Conservation (phyloP, 2,113 vertebrate genomes). For the Agapornis roseicollis region DNA sequence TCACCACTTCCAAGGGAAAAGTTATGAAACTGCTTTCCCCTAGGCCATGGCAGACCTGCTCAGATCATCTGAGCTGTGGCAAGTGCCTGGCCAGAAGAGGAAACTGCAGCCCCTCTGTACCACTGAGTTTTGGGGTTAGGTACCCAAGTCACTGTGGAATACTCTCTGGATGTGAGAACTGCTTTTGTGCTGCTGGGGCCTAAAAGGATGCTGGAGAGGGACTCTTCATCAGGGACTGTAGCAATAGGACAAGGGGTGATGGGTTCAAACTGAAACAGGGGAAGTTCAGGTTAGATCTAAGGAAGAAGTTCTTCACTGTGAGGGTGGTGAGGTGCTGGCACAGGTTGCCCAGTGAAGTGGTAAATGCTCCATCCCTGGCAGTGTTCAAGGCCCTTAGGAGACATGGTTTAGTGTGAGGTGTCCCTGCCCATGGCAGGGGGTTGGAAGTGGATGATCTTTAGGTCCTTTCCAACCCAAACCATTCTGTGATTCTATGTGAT, state of each 20-base stretch:
- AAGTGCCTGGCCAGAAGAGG: not conserved
- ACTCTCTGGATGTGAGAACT: not conserved
- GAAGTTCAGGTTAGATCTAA: not conserved
- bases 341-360: not conserved
- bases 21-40: not conserved
- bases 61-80: not conserved
- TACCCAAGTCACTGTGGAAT: rapidly evolving
- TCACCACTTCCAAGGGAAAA: not conserved
- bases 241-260: not conserved
- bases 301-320: not conserved
- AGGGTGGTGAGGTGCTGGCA: not conserved
- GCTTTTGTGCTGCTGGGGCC: not conserved
- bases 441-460: not conserved
- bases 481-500: not conserved
- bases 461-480: not conserved
- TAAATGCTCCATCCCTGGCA: not conserved
- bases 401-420: not conserved
- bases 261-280: not conserved
- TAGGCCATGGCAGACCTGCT: not conserved
- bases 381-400: not conserved
- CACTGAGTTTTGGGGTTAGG: not conserved
- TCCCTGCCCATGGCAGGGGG: not conserved
- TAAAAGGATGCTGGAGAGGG: not conserved
- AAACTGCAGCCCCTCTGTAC: not conserved
- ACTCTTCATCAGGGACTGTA: not conserved